phyloP scores from a whole-genome alignment of 2,113 vertebrate genomes.

The Pachyramphus minor region DNA sequence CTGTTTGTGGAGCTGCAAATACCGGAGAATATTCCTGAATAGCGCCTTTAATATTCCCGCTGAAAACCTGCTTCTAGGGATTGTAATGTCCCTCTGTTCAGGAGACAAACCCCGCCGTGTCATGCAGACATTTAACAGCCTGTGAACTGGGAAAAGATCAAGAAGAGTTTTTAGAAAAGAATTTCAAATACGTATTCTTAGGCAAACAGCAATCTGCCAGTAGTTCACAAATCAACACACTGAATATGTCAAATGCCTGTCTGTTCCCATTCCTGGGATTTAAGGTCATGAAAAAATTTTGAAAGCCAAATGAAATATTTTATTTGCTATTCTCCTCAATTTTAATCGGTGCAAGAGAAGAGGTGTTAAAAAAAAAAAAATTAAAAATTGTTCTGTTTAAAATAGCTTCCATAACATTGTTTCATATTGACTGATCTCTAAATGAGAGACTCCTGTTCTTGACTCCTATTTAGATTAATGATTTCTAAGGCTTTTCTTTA shows the following conservation, averaged over 20 bases:
- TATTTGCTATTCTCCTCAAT: not conserved
- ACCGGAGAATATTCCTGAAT: constrained; percentile 21
- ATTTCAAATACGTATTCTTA: constrained; percentile 44
- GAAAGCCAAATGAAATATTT: not conserved
- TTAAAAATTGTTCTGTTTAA: not conserved
- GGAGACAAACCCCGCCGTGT: not conserved
- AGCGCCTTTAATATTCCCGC: not conserved
- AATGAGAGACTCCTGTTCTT: constrained; percentile 29
- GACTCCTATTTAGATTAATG: constrained; percentile 11
- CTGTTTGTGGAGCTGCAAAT: not conserved
- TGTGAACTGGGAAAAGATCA: constrained; percentile 10
- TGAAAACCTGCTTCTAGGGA: constrained; percentile 8
- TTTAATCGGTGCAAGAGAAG: not conserved
- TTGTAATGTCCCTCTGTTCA: not conserved
- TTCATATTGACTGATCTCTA: constrained; percentile 11
- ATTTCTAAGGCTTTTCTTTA: constrained; percentile 20
- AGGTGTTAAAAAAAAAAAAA: not conserved
- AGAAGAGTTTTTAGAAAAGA: constrained; percentile 18
- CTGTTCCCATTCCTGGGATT: not conserved
- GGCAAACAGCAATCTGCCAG: constrained; percentile 30
- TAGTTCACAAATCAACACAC: constrained; percentile 28
- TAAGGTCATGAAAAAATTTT: not conserved
- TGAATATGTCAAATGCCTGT: not conserved
- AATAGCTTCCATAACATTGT: not conserved
- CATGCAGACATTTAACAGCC: not conserved